Conservation (phyloP, 2,888 invertebrate genomes). For the Netelia melanura region DNA sequence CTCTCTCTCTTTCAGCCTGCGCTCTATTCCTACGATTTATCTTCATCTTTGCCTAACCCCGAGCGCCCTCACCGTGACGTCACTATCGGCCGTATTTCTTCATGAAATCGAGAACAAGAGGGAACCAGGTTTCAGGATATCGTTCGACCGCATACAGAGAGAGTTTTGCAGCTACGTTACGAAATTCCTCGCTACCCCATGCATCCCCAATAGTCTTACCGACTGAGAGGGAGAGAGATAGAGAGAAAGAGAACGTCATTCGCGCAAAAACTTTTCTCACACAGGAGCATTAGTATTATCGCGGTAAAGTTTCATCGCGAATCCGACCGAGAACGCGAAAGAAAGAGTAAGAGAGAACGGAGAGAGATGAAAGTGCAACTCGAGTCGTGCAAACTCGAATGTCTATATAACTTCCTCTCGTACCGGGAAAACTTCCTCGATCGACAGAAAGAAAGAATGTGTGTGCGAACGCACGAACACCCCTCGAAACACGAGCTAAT, state of each 20-base stretch:
- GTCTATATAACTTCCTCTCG: constrained; percentile 33
- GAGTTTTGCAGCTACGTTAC: constrained; percentile 41
- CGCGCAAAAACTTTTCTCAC: not conserved
- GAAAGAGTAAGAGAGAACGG: constrained; percentile 2
- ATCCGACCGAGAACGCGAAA: not conserved
- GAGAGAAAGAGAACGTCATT: not conserved
- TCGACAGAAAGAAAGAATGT: constrained; percentile 10
- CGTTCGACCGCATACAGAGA: constrained; percentile 11
- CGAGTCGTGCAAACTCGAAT: constrained; percentile 31
- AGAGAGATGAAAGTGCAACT: constrained; percentile 27
- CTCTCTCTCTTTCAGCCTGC: not conserved
- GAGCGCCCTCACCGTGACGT: not conserved
- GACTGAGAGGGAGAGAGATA: not conserved
- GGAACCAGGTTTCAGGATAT: constrained; percentile 6
- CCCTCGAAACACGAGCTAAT: constrained; percentile 20
- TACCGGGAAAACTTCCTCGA: constrained; percentile 37
- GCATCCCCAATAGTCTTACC: not conserved
- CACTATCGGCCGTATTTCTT: constrained; percentile 57
- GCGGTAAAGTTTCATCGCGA: constrained; percentile 19
- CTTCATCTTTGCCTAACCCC: constrained; percentile 55
- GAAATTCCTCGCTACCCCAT: constrained; percentile 54
- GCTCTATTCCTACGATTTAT: constrained; percentile 60
- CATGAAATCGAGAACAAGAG: constrained; percentile 41
- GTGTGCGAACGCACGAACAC: not conserved
- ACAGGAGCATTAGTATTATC: not conserved